These are phyloP conservation scores for Chrysotoxum bicinctum DNA, from an alignment of 2,888 invertebrate species.

Conservation along the genomic window DNA sequence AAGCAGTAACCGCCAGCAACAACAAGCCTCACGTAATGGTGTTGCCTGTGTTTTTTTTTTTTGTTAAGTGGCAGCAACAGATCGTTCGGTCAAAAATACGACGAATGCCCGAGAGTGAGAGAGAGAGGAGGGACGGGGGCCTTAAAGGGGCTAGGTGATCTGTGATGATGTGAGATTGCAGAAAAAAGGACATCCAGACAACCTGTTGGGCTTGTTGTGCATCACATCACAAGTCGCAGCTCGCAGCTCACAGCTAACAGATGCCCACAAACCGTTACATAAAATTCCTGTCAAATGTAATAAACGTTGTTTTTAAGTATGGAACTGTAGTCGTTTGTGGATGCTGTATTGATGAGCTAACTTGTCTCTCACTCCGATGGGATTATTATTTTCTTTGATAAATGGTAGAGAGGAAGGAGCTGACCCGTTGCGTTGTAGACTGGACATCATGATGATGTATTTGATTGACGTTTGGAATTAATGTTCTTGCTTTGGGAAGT, in stretches of 20 bases:
- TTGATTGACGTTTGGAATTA: conserved; percentile 67
- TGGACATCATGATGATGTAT: conserved; percentile 31
- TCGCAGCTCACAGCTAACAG: conserved; percentile 14
- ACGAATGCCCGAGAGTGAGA: too few relatives aligned
- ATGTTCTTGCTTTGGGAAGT: conserved; percentile 50
- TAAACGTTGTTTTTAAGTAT: conserved; percentile 54
- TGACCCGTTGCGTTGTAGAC: conserved; percentile 4
- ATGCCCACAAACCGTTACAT: conserved; percentile 60
- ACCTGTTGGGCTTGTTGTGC: conserved; percentile 56
- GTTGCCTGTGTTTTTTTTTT: conserved; percentile 17
- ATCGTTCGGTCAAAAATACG: conserved; percentile 25
- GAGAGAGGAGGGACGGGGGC: neutral
- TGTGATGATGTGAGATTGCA: conserved; percentile 10
- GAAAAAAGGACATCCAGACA: conserved; percentile 54
- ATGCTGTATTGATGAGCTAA: conserved; percentile 45
- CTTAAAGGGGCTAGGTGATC: neutral
- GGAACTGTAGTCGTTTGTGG: conserved; percentile 46
- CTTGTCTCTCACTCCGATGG: conserved; percentile 23
- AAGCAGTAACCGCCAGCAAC: neutral
- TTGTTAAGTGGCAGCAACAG: conserved; percentile 25
- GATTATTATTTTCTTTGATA: conserved; percentile 32
- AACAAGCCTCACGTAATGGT: conserved; percentile 35
- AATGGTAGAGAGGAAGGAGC: conserved; percentile 36
- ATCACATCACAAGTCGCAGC: too few relatives aligned
- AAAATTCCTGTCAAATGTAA: conserved; percentile 68